Conservation (phyloP, 2,888 invertebrate genomes). For the Serripes groenlandicus region DNA sequence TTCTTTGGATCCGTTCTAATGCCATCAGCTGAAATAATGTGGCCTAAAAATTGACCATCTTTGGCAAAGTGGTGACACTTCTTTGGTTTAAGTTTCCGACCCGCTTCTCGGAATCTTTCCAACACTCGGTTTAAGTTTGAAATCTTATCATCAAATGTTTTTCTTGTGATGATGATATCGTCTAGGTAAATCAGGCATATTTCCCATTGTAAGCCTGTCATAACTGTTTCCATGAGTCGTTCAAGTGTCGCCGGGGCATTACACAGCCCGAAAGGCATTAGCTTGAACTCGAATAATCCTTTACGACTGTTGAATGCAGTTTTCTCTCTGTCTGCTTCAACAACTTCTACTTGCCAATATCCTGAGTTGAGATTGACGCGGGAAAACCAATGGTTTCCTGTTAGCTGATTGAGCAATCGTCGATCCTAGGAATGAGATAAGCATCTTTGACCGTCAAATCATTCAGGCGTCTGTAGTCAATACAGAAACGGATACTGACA, state of each 20-base stretch:
- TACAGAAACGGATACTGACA: conserved; percentile 37
- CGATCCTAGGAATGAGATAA: conserved; percentile 31
- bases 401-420: conserved; percentile 36
- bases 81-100: conserved; percentile 54
- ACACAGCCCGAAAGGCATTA: conserved; percentile 42
- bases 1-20: background rate
- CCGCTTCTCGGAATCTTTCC: conserved; percentile 25
- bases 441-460: no score
- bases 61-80: conserved; percentile 38
- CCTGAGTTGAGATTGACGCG: conserved; percentile 41
- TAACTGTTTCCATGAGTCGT: conserved; percentile 34
- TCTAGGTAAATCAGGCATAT: conserved; percentile 43
- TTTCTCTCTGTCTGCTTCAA: conserved; percentile 31
- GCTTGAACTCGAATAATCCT: conserved; percentile 44
- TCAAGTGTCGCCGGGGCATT: conserved; percentile 34
- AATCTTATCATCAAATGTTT: conserved; percentile 48
- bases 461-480: conserved; percentile 35
- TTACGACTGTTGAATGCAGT: conserved; percentile 35
- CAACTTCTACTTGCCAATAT: conserved; percentile 50
- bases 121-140: conserved; percentile 52
- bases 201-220: conserved; percentile 50
- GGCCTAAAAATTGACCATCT: conserved; percentile 28
- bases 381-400: conserved; percentile 15
- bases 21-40: conserved; percentile 5
- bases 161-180: conserved; percentile 38